Conservation (phyloP, 92 coral and sea anemone species). For the Montipora capitata region DNA sequence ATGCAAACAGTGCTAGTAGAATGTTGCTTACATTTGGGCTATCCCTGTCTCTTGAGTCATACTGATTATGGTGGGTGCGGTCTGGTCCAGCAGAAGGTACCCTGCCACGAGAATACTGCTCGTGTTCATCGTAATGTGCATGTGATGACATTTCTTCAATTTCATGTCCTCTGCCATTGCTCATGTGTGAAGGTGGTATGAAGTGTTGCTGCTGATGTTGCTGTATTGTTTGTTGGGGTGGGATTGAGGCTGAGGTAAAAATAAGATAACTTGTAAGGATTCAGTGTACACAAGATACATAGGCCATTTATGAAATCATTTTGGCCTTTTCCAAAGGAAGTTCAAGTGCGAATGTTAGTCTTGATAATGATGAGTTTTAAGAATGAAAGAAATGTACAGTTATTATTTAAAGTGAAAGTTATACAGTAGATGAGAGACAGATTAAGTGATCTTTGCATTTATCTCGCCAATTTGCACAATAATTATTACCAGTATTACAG, state of each 20-base stretch:
- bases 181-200: constrained; percentile 13
- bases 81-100: constrained; percentile 56
- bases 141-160: constrained; percentile 79
- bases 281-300: too few relatives aligned
- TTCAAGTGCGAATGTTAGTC: too few relatives aligned
- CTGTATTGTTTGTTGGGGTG: constrained; percentile 32
- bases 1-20: too few relatives aligned
- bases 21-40: background rate
- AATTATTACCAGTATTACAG: too few relatives aligned
- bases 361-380: too few relatives aligned
- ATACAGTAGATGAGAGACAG: too few relatives aligned
- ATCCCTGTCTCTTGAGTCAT: constrained; percentile 61
- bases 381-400: too few relatives aligned
- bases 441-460: too few relatives aligned
- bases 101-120: constrained; percentile 73
- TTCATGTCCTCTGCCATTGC: constrained; percentile 80
- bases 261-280: background rate
- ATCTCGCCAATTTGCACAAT: too few relatives aligned
- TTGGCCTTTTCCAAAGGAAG: too few relatives aligned
- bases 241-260: constrained; percentile 27
- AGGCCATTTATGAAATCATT: too few relatives aligned
- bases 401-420: too few relatives aligned
- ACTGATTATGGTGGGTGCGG: constrained; percentile 55
- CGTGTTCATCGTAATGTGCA: constrained; percentile 67
- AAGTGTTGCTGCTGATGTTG: constrained; percentile 59